Base-by-base conservation (phyloP, 2,888 invertebrate genomes). In the Yponomeuta evonymella region DNA sequence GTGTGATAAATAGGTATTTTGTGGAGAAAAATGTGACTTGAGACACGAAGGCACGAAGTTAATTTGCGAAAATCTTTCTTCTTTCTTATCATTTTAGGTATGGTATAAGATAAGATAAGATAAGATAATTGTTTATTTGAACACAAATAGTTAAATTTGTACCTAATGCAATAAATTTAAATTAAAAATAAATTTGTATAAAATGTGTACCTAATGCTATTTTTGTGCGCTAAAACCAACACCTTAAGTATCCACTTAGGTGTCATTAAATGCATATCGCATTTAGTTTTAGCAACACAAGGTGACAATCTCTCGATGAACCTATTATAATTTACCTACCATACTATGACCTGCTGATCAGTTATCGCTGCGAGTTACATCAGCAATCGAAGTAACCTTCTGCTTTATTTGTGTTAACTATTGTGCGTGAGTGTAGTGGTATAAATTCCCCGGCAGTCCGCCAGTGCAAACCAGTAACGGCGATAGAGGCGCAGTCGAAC, bases 401-500 rank as follows among this genome's bases (percentile, higher is more conserved):
- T 58, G 51, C 51, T 58, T 64, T 65, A 6, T 65, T 29, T 65
- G 33, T 6, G 43, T 43, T 43, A 58, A 12, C 65, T 23, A 65
- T 23, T 10, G 29, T 65, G 11, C 65, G 10, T 65, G 11, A 1
- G 65, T 11, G 12, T 30, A 30, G 65, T 12, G 65, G 67, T 43
- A 10, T 67, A 43, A 67, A 67, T 33, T 67, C 43, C 66, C 15
- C 65, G 43, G 36, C n/a, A 11, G 43, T 67, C 36, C 36, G 43
- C 6, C 43, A 33, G 67, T 36, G 67, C 43, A 36, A 43, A 67
- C 67, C 43, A 67, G 67, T 67, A 36, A 29, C 64, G 64, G 8
- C 10, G 67, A 67, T 67, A 68, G 51, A 8, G 58, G 68, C 68
- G 51, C 58, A 68, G 51, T 68, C 51, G 68, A 68, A 68, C 51